Evolutionary conservation across 2,797 vertebrate genomes (phyloP).

Genomic region (Eurystomus glaucurus): DNA sequence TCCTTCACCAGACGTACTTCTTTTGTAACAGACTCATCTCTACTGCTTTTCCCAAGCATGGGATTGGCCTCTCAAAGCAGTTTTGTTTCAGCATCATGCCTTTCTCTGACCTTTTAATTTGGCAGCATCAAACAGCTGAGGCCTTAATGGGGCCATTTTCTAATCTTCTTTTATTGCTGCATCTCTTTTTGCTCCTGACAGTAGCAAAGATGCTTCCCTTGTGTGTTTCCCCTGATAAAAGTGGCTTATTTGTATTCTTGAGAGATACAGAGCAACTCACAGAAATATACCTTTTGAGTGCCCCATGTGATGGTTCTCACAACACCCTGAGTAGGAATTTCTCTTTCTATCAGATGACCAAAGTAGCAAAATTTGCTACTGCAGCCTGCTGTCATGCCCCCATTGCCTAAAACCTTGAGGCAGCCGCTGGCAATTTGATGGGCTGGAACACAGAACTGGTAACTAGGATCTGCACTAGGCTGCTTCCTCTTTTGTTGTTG

Average conservation of each 20-base stretch:
- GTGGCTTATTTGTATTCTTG: not conserved
- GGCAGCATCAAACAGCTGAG: not conserved
- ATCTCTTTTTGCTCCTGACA: not conserved
- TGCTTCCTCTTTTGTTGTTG: not conserved
- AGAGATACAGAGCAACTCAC: not conserved
- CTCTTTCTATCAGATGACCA: not conserved
- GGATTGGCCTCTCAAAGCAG: not conserved
- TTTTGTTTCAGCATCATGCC: not conserved
- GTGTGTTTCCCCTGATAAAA: not conserved
- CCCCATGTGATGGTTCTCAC: not conserved
- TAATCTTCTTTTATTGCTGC: not conserved
- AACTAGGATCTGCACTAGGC: not conserved
- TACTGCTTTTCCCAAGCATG: constrained; percentile 8
- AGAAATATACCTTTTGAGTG: not conserved
- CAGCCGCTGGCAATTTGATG: not conserved
- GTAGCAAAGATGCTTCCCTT: not conserved
- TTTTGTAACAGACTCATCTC: constrained; percentile 35
- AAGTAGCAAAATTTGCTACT: not conserved
- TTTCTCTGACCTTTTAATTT: constrained; percentile 17
- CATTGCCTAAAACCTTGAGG: not conserved
- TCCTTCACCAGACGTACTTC: not conserved
- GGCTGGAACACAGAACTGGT: not conserved
- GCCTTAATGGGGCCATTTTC: not conserved
- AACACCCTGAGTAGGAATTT: not conserved
- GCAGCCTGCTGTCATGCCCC: not conserved